phyloP scores from a whole-genome alignment of 2,113 vertebrate species.

The Nannobrachium achirus region DNA sequence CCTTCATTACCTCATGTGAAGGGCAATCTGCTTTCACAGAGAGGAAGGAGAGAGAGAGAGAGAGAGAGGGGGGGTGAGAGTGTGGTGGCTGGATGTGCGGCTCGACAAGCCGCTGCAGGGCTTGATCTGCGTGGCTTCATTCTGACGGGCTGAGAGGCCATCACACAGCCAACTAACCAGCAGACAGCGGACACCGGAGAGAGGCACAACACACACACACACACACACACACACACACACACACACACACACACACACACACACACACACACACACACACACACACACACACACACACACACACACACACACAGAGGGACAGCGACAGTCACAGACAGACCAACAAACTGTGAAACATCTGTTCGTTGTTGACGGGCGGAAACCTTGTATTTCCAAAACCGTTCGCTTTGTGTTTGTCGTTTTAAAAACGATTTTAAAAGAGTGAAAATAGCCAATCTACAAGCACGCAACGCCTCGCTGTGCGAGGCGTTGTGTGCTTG shows the following conservation, averaged over 20 bases:
- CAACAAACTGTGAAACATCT: neutral
- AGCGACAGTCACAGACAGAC: neutral
- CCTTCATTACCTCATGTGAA: slow-evolving; percentile 78
- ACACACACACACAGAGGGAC: neutral
- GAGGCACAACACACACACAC: neutral
- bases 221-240: neutral
- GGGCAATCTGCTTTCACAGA: slow-evolving; percentile 71
- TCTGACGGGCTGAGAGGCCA: slow-evolving; percentile 24
- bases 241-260: neutral
- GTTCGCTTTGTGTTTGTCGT: too few relatives aligned
- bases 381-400: too few relatives aligned
- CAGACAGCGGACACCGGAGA: slow-evolving; percentile 13
- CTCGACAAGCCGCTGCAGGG: slow-evolving; percentile 11
- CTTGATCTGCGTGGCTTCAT: slow-evolving; percentile 34
- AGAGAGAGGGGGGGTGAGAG: neutral
- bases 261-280: too few relatives aligned
- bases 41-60: slow-evolving; percentile 35
- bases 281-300: neutral
- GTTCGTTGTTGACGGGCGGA: too few relatives aligned
- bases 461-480: too few relatives aligned
- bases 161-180: slow-evolving; percentile 47
- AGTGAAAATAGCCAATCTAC: too few relatives aligned
- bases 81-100: slow-evolving; percentile 18
- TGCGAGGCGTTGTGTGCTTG: too few relatives aligned
- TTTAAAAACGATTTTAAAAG: too few relatives aligned